Evolutionary conservation across 2,888 invertebrate genomes (phyloP).

Genomic region (Meteorus colon): DNA sequence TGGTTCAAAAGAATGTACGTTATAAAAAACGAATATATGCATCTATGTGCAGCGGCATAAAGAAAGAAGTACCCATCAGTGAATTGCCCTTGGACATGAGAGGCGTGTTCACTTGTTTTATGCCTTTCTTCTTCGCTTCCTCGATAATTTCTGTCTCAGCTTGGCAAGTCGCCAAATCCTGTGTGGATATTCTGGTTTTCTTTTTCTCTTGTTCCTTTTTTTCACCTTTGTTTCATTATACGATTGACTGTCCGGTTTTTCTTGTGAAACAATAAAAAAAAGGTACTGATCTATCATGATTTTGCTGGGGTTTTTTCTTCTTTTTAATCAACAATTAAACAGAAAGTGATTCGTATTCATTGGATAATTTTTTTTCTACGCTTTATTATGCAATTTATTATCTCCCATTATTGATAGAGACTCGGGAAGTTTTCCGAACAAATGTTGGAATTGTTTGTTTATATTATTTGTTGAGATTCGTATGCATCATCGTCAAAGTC

Average conservation of each 20-base stretch:
- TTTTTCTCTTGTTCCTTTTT: neutral
- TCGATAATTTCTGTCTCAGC: neutral
- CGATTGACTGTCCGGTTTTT: neutral
- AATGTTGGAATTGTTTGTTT: neutral
- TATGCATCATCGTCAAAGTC: neutral
- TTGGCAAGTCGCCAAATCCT: slow-evolving; percentile 23
- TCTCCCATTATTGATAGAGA: neutral
- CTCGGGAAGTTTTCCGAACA: neutral
- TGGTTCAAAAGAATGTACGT: neutral
- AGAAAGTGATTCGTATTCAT: neutral
- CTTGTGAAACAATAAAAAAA: too few species aligned
- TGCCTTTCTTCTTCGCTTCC: slow-evolving; percentile 6
- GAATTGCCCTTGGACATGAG: slow-evolving; percentile 7
- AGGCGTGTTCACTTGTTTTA: slow-evolving; percentile 1
- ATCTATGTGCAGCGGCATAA: neutral
- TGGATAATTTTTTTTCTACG: neutral
- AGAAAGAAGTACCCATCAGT: slow-evolving; percentile 6
- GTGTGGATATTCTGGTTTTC: slow-evolving; percentile 1
- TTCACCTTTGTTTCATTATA: neutral
- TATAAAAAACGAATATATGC: neutral
- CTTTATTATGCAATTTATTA: neutral
- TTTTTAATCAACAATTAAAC: neutral
- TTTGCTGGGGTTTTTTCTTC: neutral
- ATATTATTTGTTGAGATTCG: neutral
- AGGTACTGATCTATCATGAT: too few species aligned